A percentile compares a stretch with the other conserved stretches of the same genome.
Evolutionary conservation across 2,113 vertebrate genomes (phyloP).

Genomic region (Erinaceus europaeus): DNA sequence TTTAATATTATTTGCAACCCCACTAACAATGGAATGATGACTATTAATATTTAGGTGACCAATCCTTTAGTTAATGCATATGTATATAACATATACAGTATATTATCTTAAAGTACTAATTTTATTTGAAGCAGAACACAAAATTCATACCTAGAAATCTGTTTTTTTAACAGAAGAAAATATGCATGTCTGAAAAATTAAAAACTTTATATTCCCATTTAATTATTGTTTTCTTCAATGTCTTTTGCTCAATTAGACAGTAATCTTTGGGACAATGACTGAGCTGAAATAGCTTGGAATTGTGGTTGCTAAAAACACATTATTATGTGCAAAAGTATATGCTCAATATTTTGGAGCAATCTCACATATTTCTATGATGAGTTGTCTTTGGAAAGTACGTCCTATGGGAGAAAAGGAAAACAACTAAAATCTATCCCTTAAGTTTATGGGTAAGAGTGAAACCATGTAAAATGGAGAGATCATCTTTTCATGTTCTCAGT

Average conservation of each 20-base stretch:
- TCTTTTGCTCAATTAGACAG: not conserved
- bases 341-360: not conserved
- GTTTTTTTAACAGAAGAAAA: not conserved
- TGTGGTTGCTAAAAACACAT: conserved; percentile 1
- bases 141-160: not conserved
- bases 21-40: too few relatives aligned
- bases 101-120: not conserved
- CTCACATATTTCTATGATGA: not conserved
- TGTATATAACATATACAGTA: too few relatives aligned
- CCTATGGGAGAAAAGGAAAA: not conserved
- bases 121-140: not conserved
- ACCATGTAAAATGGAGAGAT: too few relatives aligned
- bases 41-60: too few relatives aligned
- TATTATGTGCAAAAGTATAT: not conserved
- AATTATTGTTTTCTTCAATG: not conserved
- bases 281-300: not conserved
- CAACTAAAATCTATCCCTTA: not conserved
- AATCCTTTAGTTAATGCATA: too few relatives aligned
- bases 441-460: not conserved
- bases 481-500: not conserved
- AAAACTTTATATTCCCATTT: not conserved
- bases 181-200: not conserved
- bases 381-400: not conserved
- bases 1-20: too few relatives aligned
- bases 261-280: not conserved